Evolutionary conservation across 1,140 invertebrate genomes (phyloP).

Genomic region (Trichoplusia ni): DNA sequence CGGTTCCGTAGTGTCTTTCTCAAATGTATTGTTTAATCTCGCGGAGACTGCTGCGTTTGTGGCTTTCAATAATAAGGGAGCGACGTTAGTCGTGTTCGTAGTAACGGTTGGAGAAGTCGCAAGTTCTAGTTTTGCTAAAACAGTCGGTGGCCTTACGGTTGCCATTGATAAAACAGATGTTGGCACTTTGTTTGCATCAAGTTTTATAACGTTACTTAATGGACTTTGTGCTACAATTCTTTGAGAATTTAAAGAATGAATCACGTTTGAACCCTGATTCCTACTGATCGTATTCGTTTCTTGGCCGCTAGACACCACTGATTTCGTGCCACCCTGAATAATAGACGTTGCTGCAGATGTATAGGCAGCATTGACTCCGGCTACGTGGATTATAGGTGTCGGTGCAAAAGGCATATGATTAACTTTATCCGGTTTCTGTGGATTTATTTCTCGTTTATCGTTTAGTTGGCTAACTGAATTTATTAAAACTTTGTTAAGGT

Average conservation of each 20-base stretch:
- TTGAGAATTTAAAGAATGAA: conserved; percentile 66
- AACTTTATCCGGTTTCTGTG: conserved; percentile 57
- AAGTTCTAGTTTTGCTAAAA: conserved; percentile 61
- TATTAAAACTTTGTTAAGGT: conserved; percentile 68
- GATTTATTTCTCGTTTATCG: conserved; percentile 63
- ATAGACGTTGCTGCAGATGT: conserved; percentile 60
- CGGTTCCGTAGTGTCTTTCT: conserved; percentile 47
- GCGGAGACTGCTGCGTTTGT: conserved; percentile 47
- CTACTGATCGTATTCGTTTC: conserved; percentile 56
- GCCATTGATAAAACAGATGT: conserved; percentile 68
- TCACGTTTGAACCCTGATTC: conserved; percentile 65
- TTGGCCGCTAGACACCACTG: conserved; percentile 58
- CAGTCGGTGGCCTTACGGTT: conserved; percentile 57
- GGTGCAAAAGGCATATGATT: conserved; percentile 52
- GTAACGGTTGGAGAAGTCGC: conserved; percentile 54
- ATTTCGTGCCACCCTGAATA: conserved; percentile 63
- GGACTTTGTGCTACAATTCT: conserved; percentile 59
- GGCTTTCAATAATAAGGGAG: conserved; percentile 67
- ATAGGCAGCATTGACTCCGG: conserved; percentile 55
- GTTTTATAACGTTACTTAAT: conserved; percentile 62
- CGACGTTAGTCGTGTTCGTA: conserved; percentile 60
- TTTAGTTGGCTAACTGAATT: conserved; percentile 56
- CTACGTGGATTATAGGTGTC: conserved; percentile 67
- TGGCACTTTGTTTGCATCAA: conserved; percentile 62
- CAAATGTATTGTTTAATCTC: conserved; percentile 55